Conservation (phyloP, 2,113 vertebrate species). For the Nothocercus nigrocapillus region DNA sequence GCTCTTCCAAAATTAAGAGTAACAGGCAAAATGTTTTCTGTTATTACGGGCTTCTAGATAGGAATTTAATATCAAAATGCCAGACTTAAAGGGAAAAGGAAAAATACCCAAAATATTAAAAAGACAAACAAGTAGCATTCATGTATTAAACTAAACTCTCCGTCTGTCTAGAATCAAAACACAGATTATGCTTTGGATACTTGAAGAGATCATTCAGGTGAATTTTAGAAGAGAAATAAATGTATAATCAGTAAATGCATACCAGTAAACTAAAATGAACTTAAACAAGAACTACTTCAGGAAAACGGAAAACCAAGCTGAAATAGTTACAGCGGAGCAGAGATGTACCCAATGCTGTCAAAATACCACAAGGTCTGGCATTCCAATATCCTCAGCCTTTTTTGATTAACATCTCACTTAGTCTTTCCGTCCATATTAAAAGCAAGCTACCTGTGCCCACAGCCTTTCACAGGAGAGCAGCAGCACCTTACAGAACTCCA, state of each 20-base stretch:
- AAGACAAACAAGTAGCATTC: background rate
- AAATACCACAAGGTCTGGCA: conserved; percentile 38
- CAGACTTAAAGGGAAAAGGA: background rate
- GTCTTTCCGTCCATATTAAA: conserved; percentile 65
- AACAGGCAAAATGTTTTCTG: background rate
- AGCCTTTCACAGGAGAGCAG: conserved; percentile 39
- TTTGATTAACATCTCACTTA: conserved; percentile 70
- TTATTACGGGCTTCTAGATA: background rate
- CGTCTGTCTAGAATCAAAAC: background rate
- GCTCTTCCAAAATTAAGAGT: background rate
- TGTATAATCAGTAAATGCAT: background rate
- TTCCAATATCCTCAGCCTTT: conserved; percentile 40
- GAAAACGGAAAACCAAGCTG: conserved; percentile 14
- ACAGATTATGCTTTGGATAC: background rate
- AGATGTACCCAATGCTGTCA: conserved; percentile 40
- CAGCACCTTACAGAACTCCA: conserved; percentile 21
- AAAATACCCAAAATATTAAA: background rate
- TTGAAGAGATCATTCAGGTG: background rate
- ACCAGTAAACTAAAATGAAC: conserved; percentile 27
- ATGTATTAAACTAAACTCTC: background rate
- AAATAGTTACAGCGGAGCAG: conserved; percentile 41
- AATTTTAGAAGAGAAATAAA: conserved; percentile 9
- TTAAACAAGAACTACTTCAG: conserved; percentile 17
- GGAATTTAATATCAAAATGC: background rate
- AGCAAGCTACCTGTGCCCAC: conserved; percentile 58